Conservation (phyloP, 1,140 invertebrate species). For the Armadillidium nasatum region DNA sequence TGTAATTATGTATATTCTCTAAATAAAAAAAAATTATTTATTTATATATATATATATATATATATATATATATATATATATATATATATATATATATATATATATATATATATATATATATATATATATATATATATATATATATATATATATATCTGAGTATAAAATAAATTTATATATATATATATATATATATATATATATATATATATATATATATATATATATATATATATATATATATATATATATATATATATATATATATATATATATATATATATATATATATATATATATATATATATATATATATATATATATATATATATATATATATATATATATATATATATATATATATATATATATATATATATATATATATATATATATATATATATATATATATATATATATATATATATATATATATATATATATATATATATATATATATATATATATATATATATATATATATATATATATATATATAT, state of each 20-base stretch:
- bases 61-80: constrained; percentile 16
- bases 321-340: neutral
- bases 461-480: constrained; percentile 18
- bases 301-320: constrained; percentile 15
- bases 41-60: no score
- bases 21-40: no score
- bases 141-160: neutral
- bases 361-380: constrained; percentile 27
- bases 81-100: constrained; percentile 27
- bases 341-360: constrained; percentile 20
- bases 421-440: constrained; percentile 25
- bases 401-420: constrained; percentile 26
- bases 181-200: constrained; percentile 15
- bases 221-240: constrained; percentile 1
- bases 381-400: constrained; percentile 20
- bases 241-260: neutral
- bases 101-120: constrained; percentile 27
- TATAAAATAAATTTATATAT: neutral
- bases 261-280: neutral
- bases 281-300: constrained; percentile 15
- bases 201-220: constrained; percentile 13
- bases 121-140: constrained; percentile 11
- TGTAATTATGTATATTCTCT: no score
- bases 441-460: constrained; percentile 26
- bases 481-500: neutral